phyloP scores from a whole-genome alignment of 2,888 invertebrate species.

The Heteropelma amictum region DNA sequence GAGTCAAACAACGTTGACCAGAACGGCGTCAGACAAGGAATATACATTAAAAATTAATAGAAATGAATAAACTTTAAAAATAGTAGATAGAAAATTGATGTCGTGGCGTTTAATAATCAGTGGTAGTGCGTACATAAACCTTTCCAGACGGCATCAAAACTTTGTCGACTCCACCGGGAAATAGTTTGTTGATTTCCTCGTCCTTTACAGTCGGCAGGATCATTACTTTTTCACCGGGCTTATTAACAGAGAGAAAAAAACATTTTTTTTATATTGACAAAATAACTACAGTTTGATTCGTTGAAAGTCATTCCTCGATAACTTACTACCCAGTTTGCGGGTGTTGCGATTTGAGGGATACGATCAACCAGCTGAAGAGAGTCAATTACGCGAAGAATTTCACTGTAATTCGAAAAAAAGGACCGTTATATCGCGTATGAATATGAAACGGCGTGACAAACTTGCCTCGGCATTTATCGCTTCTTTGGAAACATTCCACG shows the following conservation, averaged over 20 bases:
- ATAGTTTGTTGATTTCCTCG: conserved; percentile 83
- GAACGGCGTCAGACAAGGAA: neutral
- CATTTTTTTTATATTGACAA: neutral
- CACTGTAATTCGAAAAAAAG: conserved; percentile 79
- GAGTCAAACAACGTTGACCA: neutral
- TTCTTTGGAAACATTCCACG: no score
- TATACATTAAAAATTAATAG: neutral
- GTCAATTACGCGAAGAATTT: conserved; percentile 90
- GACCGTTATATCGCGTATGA: conserved; percentile 15
- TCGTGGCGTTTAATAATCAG: conserved; percentile 79
- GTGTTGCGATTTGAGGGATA: conserved; percentile 88
- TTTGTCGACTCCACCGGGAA: conserved; percentile 84
- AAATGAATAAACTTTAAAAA: neutral
- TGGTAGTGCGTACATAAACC: conserved; percentile 86
- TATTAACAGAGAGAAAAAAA: neutral
- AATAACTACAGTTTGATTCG: neutral
- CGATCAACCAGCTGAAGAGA: conserved; percentile 88
- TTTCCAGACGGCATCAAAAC: conserved; percentile 88
- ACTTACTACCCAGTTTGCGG: conserved; percentile 90
- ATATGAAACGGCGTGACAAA: neutral
- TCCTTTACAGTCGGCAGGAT: conserved; percentile 85
- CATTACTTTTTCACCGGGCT: conserved; percentile 90
- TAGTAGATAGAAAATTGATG: neutral
- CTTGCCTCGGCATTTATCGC: neutral
- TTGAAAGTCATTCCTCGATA: neutral